A percentile compares a stretch with the other conserved stretches of the same genome.
phyloP scores from a whole-genome alignment of 37 sponge, comb jelly and placozoan genomes.

The Axinella damicornis region DNA sequence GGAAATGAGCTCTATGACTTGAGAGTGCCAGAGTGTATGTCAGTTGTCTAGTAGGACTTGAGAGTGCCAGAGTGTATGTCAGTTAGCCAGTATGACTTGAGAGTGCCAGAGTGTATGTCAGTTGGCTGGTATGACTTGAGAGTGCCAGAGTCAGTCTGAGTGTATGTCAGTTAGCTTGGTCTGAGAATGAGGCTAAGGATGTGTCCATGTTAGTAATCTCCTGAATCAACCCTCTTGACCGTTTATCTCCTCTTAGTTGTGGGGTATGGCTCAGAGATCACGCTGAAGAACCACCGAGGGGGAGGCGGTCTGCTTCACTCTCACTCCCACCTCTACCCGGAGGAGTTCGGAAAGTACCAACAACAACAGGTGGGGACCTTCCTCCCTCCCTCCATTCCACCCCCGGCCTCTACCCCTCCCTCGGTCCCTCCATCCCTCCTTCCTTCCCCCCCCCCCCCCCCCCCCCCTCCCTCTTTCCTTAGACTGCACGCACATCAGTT shows the following conservation, averaged over 20 bases:
- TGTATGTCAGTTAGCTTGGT: too few relatives aligned
- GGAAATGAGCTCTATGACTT: constrained; percentile 91
- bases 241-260: constrained; percentile 64
- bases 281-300: constrained; percentile 87
- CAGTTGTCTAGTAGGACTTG: constrained; percentile 68
- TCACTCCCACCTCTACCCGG: constrained; percentile 94
- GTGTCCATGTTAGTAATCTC: too few relatives aligned
- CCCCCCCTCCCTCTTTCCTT: not conserved
- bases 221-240: too few relatives aligned
- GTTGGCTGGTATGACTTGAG: constrained; percentile 67
- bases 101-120: constrained; percentile 24
- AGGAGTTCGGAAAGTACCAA: constrained; percentile 75
- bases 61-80: constrained; percentile 56
- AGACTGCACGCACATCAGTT: too few relatives aligned
- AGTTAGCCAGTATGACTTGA: constrained; percentile 67
- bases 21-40: constrained; percentile 87
- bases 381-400: too few relatives aligned
- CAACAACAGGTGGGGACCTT: constrained; percentile 79
- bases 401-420: constrained; percentile 8
- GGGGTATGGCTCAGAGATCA: constrained; percentile 90
- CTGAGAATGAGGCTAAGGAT: too few relatives aligned
- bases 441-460: constrained; percentile 3
- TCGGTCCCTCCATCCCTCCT: constrained; percentile 7
- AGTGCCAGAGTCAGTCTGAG: constrained; percentile 55
- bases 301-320: constrained; percentile 98